A percentile compares a stretch with the other conserved stretches of the same genome.
Conservation (phyloP, 2,888 invertebrate genomes). For the Agrotis segetum region DNA sequence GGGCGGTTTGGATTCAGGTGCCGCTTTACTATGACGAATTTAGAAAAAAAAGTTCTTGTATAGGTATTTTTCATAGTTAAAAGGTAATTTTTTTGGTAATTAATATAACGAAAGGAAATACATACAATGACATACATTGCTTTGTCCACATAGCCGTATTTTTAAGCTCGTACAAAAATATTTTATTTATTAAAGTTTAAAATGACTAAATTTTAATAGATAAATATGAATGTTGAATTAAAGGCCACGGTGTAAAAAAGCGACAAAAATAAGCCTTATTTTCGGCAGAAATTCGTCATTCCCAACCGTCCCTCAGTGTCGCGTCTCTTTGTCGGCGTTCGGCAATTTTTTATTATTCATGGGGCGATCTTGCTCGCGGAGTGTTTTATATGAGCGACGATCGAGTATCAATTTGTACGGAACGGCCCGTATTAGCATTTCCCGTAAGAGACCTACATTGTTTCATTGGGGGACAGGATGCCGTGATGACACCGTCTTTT, state of each 20-base stretch:
- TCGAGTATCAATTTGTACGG: slow-evolving; percentile 91
- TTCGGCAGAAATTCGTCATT: slow-evolving; percentile 68
- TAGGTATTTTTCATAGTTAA: too few species aligned
- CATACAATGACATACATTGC: too few species aligned
- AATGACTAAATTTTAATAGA: too few species aligned
- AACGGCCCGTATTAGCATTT: slow-evolving; percentile 89
- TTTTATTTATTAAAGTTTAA: too few species aligned
- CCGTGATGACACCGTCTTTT: slow-evolving; percentile 33
- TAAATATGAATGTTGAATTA: too few species aligned
- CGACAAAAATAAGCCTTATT: too few species aligned
- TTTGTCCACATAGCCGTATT: too few species aligned
- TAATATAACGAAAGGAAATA: too few species aligned
- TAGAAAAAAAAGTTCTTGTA: neutral
- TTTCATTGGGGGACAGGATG: slow-evolving; percentile 70
- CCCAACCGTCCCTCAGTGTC: slow-evolving; percentile 59
- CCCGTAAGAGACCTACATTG: slow-evolving; percentile 84
- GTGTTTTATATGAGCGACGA: slow-evolving; percentile 91
- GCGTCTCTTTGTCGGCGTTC: slow-evolving; percentile 79
- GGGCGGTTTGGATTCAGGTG: slow-evolving; percentile 71
- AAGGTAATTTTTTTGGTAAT: too few species aligned
- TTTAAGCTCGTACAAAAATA: too few species aligned
- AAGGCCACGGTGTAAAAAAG: neutral
- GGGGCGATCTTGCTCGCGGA: slow-evolving; percentile 87
- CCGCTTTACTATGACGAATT: slow-evolving; percentile 70
- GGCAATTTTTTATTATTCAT: slow-evolving; percentile 91